Percentiles rank a stretch among this genome's conserved stretches.
Evolutionary conservation across 2,888 invertebrate genomes (phyloP).

Genomic region (Alcis repandata): DNA sequence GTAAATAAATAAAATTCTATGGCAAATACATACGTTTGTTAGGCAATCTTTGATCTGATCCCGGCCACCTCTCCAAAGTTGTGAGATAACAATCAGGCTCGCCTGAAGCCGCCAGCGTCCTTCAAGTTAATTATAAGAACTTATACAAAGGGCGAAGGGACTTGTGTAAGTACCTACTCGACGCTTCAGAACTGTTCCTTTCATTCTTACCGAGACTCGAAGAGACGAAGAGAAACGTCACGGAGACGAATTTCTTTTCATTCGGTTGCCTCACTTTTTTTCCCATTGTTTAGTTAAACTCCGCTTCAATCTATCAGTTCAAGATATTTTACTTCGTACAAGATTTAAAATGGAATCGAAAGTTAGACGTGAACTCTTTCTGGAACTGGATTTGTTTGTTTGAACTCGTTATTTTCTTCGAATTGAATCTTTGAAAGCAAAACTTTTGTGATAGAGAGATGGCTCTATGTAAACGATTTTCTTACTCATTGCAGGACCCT

Average conservation of each 20-base stretch:
- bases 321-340: conserved; percentile 27
- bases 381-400: conserved; percentile 44
- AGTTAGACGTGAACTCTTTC: conserved; percentile 43
- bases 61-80: conserved; percentile 57
- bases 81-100: conserved; percentile 61
- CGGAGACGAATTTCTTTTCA: conserved; percentile 56
- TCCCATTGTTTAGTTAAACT: conserved; percentile 55
- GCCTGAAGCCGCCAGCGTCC: conserved; percentile 56
- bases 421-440: conserved; percentile 41
- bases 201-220: conserved; percentile 54
- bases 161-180: conserved; percentile 58
- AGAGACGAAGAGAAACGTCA: conserved; percentile 40
- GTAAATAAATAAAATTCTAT: conserved; percentile 21
- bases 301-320: conserved; percentile 40
- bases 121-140: conserved; percentile 66
- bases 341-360: conserved; percentile 45
- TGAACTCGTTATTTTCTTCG: conserved; percentile 43
- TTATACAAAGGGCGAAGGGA: conserved; percentile 58
- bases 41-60: conserved; percentile 58
- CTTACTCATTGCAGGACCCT: neutral
- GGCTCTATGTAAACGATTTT: conserved; percentile 30
- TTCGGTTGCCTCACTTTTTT: conserved; percentile 52
- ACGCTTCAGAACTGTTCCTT: conserved; percentile 54
- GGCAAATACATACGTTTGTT: conserved; percentile 42
- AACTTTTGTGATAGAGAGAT: conserved; percentile 42